Evolutionary conservation across 2,888 invertebrate genomes (phyloP), one percentile per base, ranked within the genome.

Genomic region (Tineola bisselliella): DNA sequence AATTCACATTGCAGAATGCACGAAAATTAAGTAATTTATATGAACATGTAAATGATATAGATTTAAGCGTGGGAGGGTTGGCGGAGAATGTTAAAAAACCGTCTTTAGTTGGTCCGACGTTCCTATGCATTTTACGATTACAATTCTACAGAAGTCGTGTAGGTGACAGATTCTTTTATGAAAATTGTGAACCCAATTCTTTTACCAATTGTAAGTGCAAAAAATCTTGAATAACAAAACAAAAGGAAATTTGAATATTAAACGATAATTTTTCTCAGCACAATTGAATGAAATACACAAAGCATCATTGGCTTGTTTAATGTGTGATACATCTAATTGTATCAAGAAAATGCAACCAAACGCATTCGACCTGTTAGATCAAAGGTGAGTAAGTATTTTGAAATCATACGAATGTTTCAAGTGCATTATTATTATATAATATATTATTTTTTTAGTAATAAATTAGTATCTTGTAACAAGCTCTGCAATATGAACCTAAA

Each of bases 111-210:
- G 54, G 54, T 10, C 19, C 18, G 8, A 54, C 54, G 1, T 25
- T 25, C 25, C 5, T 12, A 18, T 54, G 54, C 18, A 25, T 54
- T 12, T 11, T 54, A 12, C 8, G 25, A 25, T 12, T 25, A 25
- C 54, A 54, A 25, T 54, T 54, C 54, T 54, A 54, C 54, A 54
- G 54, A 54, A 54, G 19, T 11, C 54, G 54, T 8, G 25, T 25
- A 3, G 54, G 54, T 19, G 54, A 54, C 18, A 3, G 54, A 11
- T 54, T 25, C 54, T 54, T 54, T 18, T 54, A 54, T n/a, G 54
- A 54, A 3, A 54, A 54, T 25, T 54, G 54, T 25, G 54, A 25
- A 54, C 54, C 5, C 3, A 10, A 54, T 25, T 19, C 54, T 25
- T 54, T 54, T 25, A 54, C 54, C 25, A 18, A 54, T 18, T 12